Evolutionary conservation across 2,113 vertebrate genomes (phyloP).

Genomic region (Prionailurus viverrinus): DNA sequence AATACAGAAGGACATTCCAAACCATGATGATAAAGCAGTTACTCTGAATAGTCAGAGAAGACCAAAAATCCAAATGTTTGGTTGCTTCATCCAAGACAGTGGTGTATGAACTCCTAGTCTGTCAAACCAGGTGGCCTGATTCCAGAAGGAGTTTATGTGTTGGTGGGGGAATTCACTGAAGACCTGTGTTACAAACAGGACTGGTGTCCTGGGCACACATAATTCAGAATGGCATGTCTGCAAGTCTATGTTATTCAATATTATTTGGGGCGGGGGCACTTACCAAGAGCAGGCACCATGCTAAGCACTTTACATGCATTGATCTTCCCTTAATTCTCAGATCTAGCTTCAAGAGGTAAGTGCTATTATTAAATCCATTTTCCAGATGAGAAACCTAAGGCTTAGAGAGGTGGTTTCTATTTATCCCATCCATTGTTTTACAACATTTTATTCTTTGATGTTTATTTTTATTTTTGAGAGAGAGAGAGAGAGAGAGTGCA

Average conservation of each 20-base stretch:
- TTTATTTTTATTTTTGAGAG: too few species aligned
- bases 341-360: neutral
- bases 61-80: conserved; percentile 25
- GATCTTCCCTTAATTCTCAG: neutral
- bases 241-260: neutral
- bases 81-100: neutral
- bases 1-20: neutral
- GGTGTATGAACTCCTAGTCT: neutral
- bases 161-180: neutral
- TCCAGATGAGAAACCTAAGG: neutral
- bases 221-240: neutral
- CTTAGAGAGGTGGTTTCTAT: neutral
- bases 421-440: neutral
- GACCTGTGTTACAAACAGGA: neutral
- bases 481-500: too few species aligned
- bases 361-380: neutral
- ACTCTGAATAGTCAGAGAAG: neutral
- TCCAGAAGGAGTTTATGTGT: neutral
- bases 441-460: neutral
- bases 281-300: neutral
- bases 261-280: neutral
- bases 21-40: neutral
- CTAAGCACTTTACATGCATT: neutral
- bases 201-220: neutral
- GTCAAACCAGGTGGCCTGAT: neutral